Percentiles rank a stretch among this genome's conserved stretches.
These are phyloP conservation scores for Tuta absoluta DNA, from an alignment of 2,888 invertebrate genomes.

Conservation along the genomic window DNA sequence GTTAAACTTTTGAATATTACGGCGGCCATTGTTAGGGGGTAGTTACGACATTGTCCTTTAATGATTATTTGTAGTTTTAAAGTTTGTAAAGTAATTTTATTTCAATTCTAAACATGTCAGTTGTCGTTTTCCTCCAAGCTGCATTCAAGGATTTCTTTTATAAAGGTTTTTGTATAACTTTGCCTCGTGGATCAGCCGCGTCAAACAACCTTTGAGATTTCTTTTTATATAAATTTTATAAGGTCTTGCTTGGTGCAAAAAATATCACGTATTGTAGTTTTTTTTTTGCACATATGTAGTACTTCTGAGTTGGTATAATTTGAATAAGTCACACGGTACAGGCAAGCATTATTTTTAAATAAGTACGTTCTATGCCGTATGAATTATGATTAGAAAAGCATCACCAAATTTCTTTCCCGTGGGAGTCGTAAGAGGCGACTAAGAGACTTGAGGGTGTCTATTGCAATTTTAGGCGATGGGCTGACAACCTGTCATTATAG, in stretches of 20 bases:
- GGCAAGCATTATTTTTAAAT: no score
- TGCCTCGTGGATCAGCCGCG: conserved; percentile 4
- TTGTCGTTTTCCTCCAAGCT: conserved; percentile 6
- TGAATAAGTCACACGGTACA: no score
- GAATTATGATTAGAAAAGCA: no score
- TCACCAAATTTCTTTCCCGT: no score
- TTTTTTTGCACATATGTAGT: neutral
- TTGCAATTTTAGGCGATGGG: no score
- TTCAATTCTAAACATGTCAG: neutral
- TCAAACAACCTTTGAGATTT: neutral
- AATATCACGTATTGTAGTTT: neutral
- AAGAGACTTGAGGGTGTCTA: no score
- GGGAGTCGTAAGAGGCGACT: no score
- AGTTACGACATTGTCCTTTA: conserved; percentile 7
- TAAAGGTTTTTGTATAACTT: conserved; percentile 10
- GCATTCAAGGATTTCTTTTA: conserved; percentile 12
- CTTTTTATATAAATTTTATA: conserved; percentile 4
- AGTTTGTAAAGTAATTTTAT: neutral
- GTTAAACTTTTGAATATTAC: neutral
- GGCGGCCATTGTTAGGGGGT: neutral
- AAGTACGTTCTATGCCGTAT: no score
- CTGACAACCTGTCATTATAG: no score
- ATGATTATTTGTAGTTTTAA: conserved; percentile 9
- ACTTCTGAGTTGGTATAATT: no score
- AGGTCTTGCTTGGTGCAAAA: conserved; percentile 5